Percentiles rank a stretch among this genome's conserved stretches.
phyloP scores from a whole-genome alignment of 2,888 invertebrate genomes.

The Leptarthrus brevirostris region DNA sequence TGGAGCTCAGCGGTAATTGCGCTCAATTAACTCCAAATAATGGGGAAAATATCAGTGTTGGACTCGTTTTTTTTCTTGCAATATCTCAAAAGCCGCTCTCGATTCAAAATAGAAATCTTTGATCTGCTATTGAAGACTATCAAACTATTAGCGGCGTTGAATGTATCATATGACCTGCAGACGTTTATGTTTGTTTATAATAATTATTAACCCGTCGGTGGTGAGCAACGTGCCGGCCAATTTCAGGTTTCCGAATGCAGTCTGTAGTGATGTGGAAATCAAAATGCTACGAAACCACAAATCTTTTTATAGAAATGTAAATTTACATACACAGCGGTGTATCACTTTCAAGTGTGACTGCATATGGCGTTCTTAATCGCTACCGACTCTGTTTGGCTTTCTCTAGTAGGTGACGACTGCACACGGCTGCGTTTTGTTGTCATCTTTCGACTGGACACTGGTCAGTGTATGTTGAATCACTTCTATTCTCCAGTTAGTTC shows the following conservation, averaged over 20 bases:
- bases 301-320: constrained; percentile 43
- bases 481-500: constrained; percentile 1
- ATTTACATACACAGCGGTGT: constrained; percentile 15
- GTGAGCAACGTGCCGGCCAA: neutral
- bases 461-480: neutral
- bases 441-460: neutral
- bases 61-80: constrained; percentile 1
- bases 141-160: neutral
- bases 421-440: constrained; percentile 17
- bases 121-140: constrained; percentile 4
- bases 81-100: neutral
- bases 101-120: constrained; percentile 14
- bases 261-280: constrained; percentile 4
- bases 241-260: neutral
- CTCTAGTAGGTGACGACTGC: constrained; percentile 9
- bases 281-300: constrained; percentile 29
- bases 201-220: constrained; percentile 7
- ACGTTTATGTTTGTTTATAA: constrained; percentile 3
- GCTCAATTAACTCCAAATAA: constrained; percentile 18
- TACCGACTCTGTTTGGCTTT: constrained; percentile 17
- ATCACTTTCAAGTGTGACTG: constrained; percentile 32
- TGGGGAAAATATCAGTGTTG: constrained; percentile 1
- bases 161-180: constrained; percentile 7
- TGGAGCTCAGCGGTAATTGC: neutral
- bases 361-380: constrained; percentile 18